These are phyloP conservation scores for Opisthocomus hoazin DNA, from an alignment of 2,113 vertebrate genomes.

Conservation along the genomic window DNA sequence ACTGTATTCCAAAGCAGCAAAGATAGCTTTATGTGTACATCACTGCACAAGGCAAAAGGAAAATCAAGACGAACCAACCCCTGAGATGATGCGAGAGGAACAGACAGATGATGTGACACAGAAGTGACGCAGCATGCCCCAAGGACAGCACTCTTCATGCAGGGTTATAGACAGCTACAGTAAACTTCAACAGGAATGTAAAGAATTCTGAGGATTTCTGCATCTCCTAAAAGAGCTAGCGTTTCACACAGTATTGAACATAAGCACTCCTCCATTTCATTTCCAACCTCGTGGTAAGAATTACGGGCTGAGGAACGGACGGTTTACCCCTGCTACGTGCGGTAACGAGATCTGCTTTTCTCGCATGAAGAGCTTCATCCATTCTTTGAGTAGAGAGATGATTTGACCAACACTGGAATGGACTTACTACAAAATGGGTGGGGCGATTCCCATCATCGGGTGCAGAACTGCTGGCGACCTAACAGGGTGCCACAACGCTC, in stretches of 20 bases:
- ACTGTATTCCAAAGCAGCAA: background rate
- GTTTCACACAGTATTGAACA: background rate
- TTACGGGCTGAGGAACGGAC: background rate
- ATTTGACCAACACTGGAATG: background rate
- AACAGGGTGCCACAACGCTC: background rate
- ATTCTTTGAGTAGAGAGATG: background rate
- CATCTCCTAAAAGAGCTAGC: background rate
- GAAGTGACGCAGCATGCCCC: background rate
- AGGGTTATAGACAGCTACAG: background rate
- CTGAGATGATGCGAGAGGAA: background rate
- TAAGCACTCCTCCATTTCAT: background rate
- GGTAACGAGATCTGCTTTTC: background rate
- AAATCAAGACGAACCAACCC: background rate
- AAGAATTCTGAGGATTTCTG: background rate
- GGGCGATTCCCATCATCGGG: background rate
- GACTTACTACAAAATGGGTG: background rate
- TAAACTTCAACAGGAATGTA: background rate
- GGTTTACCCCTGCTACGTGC: background rate
- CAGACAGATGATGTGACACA: fast-evolving
- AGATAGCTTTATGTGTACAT: background rate
- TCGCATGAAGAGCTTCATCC: background rate
- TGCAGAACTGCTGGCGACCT: background rate
- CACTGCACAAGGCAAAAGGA: background rate
- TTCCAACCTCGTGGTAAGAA: background rate
- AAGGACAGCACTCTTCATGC: background rate